Conservation (phyloP, 2,113 vertebrate genomes). For the Ancistrus triradiatus region DNA sequence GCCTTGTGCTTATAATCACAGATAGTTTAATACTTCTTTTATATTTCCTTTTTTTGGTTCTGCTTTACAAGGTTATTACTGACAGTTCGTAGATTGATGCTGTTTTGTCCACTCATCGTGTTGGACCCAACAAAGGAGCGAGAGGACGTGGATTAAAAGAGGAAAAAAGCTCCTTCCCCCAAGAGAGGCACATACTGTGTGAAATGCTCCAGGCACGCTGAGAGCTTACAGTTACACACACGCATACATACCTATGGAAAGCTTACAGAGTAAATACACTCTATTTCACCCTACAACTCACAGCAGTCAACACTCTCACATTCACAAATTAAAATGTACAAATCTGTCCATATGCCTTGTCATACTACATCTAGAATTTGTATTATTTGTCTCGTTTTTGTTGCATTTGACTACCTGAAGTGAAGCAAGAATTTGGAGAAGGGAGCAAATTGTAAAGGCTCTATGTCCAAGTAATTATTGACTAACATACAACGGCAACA, state of each 20-base stretch:
- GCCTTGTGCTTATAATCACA: slow-evolving; percentile 67
- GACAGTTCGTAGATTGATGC: slow-evolving; percentile 37
- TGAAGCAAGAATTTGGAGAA: slow-evolving; percentile 20
- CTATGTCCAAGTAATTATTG: slow-evolving; percentile 36
- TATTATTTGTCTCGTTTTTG: too few species aligned
- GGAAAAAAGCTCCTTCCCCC: slow-evolving; percentile 40
- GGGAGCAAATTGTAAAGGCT: slow-evolving; percentile 37
- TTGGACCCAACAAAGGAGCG: slow-evolving; percentile 29
- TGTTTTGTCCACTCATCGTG: slow-evolving; percentile 47
- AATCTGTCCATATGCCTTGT: slow-evolving; percentile 27
- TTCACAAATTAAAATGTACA: neutral
- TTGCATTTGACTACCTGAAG: too few species aligned
- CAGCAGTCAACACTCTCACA: slow-evolving; percentile 30
- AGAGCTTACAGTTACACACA: slow-evolving; percentile 59
- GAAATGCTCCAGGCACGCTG: slow-evolving; percentile 58
- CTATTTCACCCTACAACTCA: slow-evolving; percentile 11
- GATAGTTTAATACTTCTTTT: slow-evolving; percentile 39
- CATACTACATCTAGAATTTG: slow-evolving; percentile 47
- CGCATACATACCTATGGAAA: slow-evolving; percentile 31
- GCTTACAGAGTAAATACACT: slow-evolving; percentile 9
- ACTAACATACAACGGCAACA: slow-evolving; percentile 43
- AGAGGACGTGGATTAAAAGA: slow-evolving; percentile 38
- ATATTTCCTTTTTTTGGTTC: slow-evolving; percentile 45
- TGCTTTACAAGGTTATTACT: slow-evolving; percentile 39
- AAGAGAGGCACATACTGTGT: slow-evolving; percentile 66